Percentiles rank a stretch among this genome's conserved stretches.
phyloP scores from a whole-genome alignment of 2,113 vertebrate species.

The Oncorhynchus mykiss region DNA sequence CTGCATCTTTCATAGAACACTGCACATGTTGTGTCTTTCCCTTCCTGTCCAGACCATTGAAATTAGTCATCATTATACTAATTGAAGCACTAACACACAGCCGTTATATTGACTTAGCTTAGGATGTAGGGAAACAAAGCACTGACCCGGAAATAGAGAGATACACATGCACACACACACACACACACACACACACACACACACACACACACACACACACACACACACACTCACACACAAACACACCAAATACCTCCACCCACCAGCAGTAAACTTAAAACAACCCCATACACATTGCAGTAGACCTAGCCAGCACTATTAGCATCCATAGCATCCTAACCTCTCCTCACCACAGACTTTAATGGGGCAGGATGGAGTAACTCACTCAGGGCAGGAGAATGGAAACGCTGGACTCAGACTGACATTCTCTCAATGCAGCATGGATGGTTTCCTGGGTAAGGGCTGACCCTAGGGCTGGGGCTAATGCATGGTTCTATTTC shows the following conservation, averaged over 20 bases:
- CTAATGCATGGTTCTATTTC: too few relatives aligned
- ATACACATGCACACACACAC: too few relatives aligned
- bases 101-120: slow-evolving; percentile 29
- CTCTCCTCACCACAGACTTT: not conserved
- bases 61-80: slow-evolving; percentile 26
- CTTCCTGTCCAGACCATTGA: slow-evolving; percentile 4
- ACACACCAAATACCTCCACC: too few relatives aligned
- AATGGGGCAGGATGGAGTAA: not conserved
- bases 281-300: not conserved
- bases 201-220: too few relatives aligned
- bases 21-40: too few relatives aligned
- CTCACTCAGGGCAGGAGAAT: not conserved
- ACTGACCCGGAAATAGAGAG: too few relatives aligned
- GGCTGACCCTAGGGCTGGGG: too few relatives aligned
- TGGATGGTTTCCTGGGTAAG: not conserved
- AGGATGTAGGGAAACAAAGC: slow-evolving; percentile 12
- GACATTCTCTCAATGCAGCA: not conserved
- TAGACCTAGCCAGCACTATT: not conserved
- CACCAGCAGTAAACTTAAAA: not conserved
- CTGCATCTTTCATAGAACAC: too few relatives aligned
- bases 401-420: not conserved
- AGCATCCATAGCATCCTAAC: not conserved
- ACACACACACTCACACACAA: too few relatives aligned
- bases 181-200: too few relatives aligned
- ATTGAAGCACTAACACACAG: slow-evolving; percentile 44